A percentile compares a stretch with the other conserved stretches of the same genome.
These are phyloP conservation scores for Cavia aperea DNA, from an alignment of 2,113 vertebrate species.

Conservation along the genomic window DNA sequence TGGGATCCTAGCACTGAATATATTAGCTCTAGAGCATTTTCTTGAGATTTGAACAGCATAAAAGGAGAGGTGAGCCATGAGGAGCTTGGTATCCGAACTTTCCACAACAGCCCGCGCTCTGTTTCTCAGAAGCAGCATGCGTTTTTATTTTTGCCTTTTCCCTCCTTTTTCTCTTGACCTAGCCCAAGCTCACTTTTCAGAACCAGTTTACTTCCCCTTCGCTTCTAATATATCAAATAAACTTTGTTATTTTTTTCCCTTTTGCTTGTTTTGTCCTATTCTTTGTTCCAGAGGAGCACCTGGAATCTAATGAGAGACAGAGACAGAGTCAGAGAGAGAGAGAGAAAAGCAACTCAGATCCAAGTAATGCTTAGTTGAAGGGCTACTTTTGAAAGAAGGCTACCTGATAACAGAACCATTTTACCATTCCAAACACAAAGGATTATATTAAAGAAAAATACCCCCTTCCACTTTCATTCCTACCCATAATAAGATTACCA, in stretches of 20 bases:
- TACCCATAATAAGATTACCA: background rate
- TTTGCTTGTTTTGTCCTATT: background rate
- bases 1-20: too few relatives aligned
- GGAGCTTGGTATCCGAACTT: background rate
- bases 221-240: background rate
- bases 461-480: background rate
- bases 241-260: background rate
- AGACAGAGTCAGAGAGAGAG: too few relatives aligned
- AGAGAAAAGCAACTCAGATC: background rate
- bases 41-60: too few relatives aligned
- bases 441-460: background rate
- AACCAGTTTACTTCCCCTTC: background rate
- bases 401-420: background rate
- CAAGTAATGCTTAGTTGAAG: background rate
- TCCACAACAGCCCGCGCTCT: background rate
- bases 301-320: background rate
- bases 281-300: background rate
- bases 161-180: background rate
- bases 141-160: background rate
- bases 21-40: too few relatives aligned
- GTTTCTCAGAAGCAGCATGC: background rate
- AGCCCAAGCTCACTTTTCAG: background rate
- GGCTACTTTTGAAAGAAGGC: background rate
- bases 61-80: background rate
- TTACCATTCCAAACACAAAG: background rate